Conservation (phyloP, 2,888 invertebrate species). For the Phoenoteleia sp. region DNA sequence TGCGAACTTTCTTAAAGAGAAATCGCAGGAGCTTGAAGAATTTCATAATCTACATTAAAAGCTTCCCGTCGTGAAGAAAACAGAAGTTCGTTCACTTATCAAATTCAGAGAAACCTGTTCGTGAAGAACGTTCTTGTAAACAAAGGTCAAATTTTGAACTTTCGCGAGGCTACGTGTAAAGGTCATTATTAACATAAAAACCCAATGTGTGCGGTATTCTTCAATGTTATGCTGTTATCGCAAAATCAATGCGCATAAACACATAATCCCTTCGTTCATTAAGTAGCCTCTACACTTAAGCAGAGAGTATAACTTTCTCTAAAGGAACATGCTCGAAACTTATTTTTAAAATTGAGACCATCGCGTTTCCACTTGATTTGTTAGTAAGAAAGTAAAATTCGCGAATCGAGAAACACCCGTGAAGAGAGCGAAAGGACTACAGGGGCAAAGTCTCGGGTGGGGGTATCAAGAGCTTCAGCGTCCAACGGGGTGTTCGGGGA, state of each 20-base stretch:
- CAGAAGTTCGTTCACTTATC: background rate
- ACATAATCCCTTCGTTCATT: background rate
- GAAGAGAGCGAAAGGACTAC: too few species aligned
- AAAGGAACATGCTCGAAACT: too few species aligned
- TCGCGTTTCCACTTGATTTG: too few species aligned
- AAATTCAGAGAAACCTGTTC: background rate
- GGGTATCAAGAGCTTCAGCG: too few species aligned
- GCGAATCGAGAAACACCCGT: too few species aligned
- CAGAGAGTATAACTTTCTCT: too few species aligned
- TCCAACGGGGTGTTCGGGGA: too few species aligned
- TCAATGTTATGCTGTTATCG: background rate
- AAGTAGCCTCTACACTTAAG: background rate
- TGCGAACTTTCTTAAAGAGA: background rate
- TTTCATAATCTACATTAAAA: background rate
- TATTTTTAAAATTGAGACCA: too few species aligned
- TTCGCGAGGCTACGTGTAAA: background rate
- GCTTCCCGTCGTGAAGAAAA: background rate
- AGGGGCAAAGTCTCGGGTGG: too few species aligned
- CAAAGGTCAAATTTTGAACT: background rate
- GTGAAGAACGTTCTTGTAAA: background rate
- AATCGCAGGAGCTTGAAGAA: background rate
- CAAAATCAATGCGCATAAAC: slow-evolving; percentile 2
- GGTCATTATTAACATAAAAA: background rate
- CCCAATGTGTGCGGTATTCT: background rate
- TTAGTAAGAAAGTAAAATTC: too few species aligned